Evolutionary conservation across 2,113 vertebrate species (phyloP), one percentile per base, ranked within the genome.

Genomic region (Thryonomys swinderianus): DNA sequence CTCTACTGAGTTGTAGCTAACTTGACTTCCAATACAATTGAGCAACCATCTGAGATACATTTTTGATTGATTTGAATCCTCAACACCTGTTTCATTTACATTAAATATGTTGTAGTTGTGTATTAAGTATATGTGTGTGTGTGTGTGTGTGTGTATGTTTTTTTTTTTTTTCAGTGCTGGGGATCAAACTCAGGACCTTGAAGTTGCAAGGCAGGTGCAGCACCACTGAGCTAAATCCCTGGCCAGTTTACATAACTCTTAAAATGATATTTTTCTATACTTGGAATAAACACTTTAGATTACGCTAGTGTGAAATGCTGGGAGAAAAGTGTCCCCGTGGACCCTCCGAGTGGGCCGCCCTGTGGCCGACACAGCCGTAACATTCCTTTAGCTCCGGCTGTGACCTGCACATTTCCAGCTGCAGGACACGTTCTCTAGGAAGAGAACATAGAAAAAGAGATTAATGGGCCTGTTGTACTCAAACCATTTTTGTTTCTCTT

Each of bases 401-500:
- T 78, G 53, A 61, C 23, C 78, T 55, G 3, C 5, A 79, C 40
- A 5, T 95, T 96, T 85, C 91, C 83, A 61, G 3, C 3, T 71
- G 88, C 25, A 73, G 23, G 61, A 95, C 88, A 67, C 55, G 61
- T 94, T 84, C 8, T 88, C 51, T 85, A 42, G 55, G 79, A 51
- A 62, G 92, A 67, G 16, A 85, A 67, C 48, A 94, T 14, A 81
- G 40, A 94, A 78, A 14, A 92, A 79, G 7, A 61, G 3, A 3
- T 80, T 89, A 71, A 87, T 81, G 62, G 12, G 67, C 57, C 83
- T 78, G 57, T 71, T 76, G 30, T 69, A 55, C 53, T 48, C 73
- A 78, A 53, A 64, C 61, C 23, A 69, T 90, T 92, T 95, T 85
- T 3, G 34, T 94, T 96, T 73, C 32, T 25, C 51, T 83, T 62